These are phyloP conservation scores for Galendromus occidentalis DNA, from an alignment of 1,140 invertebrate species.

Conservation along the genomic window DNA sequence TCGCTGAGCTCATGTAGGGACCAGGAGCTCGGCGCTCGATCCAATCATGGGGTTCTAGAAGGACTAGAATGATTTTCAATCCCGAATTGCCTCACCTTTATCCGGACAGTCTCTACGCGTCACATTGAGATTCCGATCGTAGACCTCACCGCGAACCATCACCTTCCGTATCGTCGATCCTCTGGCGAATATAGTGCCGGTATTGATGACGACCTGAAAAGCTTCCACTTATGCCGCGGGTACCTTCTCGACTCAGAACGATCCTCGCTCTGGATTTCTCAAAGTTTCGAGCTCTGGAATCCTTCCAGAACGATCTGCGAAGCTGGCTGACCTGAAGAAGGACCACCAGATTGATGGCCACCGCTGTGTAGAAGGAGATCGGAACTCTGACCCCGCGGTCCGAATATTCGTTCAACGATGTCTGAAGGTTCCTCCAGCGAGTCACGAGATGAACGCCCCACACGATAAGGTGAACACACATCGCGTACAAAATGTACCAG, in stretches of 20 bases:
- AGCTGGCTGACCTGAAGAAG: neutral
- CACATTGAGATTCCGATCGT: neutral
- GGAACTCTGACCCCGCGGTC: neutral
- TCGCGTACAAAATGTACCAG: neutral
- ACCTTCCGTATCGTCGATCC: neutral
- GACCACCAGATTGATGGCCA: neutral
- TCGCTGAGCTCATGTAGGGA: too few species aligned
- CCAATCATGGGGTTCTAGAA: too few species aligned
- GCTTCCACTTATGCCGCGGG: too few species aligned
- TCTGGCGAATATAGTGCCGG: neutral
- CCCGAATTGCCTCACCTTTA: neutral
- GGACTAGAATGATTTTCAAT: neutral
- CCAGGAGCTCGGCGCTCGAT: too few species aligned
- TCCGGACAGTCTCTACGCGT: neutral
- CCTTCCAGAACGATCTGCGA: too few species aligned
- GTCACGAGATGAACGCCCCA: neutral
- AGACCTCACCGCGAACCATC: neutral
- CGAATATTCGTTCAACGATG: neutral
- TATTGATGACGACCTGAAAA: neutral
- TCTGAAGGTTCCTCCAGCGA: neutral
- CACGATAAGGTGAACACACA: neutral
- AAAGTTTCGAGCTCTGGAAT: too few species aligned
- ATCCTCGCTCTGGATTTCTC: too few species aligned
- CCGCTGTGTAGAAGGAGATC: neutral
- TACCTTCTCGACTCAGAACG: too few species aligned